Evolutionary conservation across 2,888 invertebrate species (phyloP).

Genomic region (Hemicrepidius hirtus): DNA sequence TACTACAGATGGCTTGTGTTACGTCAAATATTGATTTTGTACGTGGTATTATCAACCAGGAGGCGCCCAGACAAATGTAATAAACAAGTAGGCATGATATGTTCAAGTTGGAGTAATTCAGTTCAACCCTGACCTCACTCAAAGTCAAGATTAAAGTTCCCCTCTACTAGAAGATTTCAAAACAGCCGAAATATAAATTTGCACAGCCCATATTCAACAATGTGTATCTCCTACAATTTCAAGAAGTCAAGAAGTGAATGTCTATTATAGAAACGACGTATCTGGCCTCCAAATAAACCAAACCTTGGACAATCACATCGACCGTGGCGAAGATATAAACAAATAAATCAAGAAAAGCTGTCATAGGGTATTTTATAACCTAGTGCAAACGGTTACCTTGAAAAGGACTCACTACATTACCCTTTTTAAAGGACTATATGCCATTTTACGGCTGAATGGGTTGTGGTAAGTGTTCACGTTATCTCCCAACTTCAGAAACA

Average conservation of each 20-base stretch:
- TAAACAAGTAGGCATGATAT: constrained; percentile 2
- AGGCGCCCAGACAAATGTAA: background rate
- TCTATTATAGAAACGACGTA: constrained; percentile 7
- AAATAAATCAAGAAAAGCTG: constrained; percentile 43
- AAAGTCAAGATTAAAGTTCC: constrained; percentile 5
- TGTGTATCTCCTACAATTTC: background rate
- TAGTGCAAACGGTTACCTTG: constrained; percentile 49
- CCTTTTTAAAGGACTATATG: constrained; percentile 57
- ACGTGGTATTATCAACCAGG: background rate
- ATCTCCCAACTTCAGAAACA: constrained; percentile 61
- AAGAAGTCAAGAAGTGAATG: background rate
- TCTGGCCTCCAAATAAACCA: constrained; percentile 20
- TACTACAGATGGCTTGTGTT: background rate
- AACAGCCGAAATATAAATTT: background rate
- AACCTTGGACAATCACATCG: constrained; percentile 28
- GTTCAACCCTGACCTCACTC: constrained; percentile 5
- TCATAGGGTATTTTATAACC: constrained; percentile 37
- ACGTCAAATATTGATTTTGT: background rate
- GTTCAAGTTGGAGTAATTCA: background rate
- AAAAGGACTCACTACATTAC: constrained; percentile 53
- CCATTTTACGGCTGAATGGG: constrained; percentile 63
- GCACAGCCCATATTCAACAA: background rate
- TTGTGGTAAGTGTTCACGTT: constrained; percentile 62
- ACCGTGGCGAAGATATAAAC: constrained; percentile 27
- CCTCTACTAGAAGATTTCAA: background rate